Base-by-base conservation (phyloP, 2,113 vertebrate species). In the Eubucco bourcierii region DNA sequence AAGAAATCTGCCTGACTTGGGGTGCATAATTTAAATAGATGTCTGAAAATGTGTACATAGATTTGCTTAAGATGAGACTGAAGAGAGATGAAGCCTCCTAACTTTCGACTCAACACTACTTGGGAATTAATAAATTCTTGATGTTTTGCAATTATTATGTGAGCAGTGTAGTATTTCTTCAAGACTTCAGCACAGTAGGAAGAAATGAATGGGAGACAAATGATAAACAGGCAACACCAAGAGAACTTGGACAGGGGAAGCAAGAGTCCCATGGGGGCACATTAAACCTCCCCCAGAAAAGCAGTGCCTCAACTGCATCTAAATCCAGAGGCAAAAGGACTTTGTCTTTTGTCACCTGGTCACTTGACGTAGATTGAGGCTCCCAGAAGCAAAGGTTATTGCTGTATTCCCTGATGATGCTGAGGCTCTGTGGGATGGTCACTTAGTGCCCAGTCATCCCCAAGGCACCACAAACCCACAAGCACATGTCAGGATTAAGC, bases 101-200 rank as follows among this genome's bases (percentile, higher is more conserved):
- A 75, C 58, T 87, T 91, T 39, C 76, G 16, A 58, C 46, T 91
- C 89, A 50, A 15, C 3, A 76, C 74, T 88, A 80, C 88, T 67
- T 87, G 65, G 67, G 95, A 94, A 90, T 90, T 5, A 98, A 97
- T 97, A 98, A 98, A 97, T 67, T 84, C 68, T 94, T 81, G 85
- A 65, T 93, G 94, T 97, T 97, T 96, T 97, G 87, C 95, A 96
- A 94, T 93, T 92, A 96, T 33, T 80, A 41, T 55, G 76, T 84
- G 55, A 59, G 12, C 73, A 60, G 77, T 34, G 37, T 56, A 27
- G 10, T 82, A 7, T 88, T 96, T 96, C 81, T 79, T 78, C 89
- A 31, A 25, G 33, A 74, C n/a, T 44, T 88, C 39, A 67, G 59
- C 73, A 50, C 46, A 76, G 76, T 4, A 41, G 46, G 60, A 87